Evolutionary conservation across 2,888 invertebrate genomes (phyloP), one percentile per base, ranked within the genome.

Genomic region (Allolobophora icterica): DNA sequence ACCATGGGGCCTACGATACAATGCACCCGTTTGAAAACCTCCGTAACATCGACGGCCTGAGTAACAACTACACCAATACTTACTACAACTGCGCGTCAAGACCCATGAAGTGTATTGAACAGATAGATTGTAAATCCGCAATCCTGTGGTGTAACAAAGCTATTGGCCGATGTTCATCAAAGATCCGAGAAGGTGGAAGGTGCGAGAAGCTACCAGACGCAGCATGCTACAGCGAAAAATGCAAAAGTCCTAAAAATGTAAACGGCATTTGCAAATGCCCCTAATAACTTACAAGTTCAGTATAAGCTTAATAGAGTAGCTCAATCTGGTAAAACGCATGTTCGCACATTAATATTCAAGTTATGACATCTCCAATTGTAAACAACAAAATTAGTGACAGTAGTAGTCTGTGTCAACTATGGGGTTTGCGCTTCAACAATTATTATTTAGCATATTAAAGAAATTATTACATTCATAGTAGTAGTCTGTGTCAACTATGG

Each of bases 61-160:
- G 38, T 24, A 87, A 24, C 24, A 87, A 87, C 87, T 87, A 87
- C 87, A 87, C 87, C 35, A 35, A 17, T 1, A n/a, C n/a, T n/a
- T 3, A 6, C 0, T 87, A 34, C 35, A 24, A 19, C 17, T 92
- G 90, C 84, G 89, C 71, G 0, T 89, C 83, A 2, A 83, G 91
- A 84, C 92, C 92, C 8, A 45, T 35, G 40, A 38, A 89, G 11
- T 92, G 92, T 45, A 45, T 33, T 42, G 34, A 34, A 15, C 89
- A 89, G 83, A 45, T 33, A 33, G 84, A 92, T 84, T 92, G 91
- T 38, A 30, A 40, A 4, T 90, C 91, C n/a, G 58, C 40, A 19
- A 40, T 91, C 40, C 90, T 92, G 19, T 92, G 92, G 92, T 92
- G 92, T 52, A 35, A n/a, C n/a, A 87, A 38, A 8, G n/a, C n/a